A percentile compares a stretch with the other conserved stretches of the same genome.
phyloP scores from a whole-genome alignment of 2,888 invertebrate genomes.

The Cantharis rufa region DNA sequence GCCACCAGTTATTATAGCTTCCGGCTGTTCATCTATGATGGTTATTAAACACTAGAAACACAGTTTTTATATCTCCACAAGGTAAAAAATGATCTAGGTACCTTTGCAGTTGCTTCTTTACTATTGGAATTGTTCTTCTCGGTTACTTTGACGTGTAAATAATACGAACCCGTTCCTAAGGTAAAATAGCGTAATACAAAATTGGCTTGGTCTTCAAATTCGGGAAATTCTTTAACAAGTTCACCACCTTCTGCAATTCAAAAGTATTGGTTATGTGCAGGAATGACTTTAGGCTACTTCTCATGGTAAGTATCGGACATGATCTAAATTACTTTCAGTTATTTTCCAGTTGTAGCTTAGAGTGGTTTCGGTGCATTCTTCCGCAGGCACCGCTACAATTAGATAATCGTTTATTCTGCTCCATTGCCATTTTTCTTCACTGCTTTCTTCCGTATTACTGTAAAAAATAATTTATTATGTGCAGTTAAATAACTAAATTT shows the following conservation, averaged over 20 bases:
- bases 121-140: background rate
- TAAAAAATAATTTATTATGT: background rate
- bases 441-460: background rate
- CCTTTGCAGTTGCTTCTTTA: background rate
- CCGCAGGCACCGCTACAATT: background rate
- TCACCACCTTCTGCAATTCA: background rate
- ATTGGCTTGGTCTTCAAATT: background rate
- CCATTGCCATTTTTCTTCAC: background rate
- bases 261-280: background rate
- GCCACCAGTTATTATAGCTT: background rate
- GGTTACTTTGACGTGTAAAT: background rate
- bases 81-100: background rate
- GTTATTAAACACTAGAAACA: background rate
- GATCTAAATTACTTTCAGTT: background rate
- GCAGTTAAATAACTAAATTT: background rate
- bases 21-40: background rate
- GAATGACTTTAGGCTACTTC: background rate
- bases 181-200: background rate
- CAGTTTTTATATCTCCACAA: background rate
- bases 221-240: background rate
- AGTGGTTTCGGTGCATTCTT: background rate
- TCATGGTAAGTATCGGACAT: background rate
- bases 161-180: background rate
- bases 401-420: background rate
- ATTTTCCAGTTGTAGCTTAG: background rate